A percentile compares a stretch with the other conserved stretches of the same genome.
Evolutionary conservation across 1,140 invertebrate species (phyloP).

Genomic region (Diploscapter pachys): DNA sequence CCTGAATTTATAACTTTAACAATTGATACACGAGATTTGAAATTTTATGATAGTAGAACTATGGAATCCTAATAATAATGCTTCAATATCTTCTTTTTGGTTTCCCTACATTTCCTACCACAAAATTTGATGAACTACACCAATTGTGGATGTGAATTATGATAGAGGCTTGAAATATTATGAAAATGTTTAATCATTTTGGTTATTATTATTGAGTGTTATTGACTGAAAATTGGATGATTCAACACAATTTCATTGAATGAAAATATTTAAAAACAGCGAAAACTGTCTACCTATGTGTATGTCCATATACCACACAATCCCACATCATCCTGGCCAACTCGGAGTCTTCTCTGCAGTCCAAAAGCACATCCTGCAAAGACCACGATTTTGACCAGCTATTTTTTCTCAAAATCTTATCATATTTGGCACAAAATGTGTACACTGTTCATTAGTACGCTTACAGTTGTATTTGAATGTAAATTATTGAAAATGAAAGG

Average conservation of each 20-base stretch:
- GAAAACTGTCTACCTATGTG: constrained; percentile 11
- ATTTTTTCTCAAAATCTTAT: not conserved
- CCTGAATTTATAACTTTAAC: not conserved
- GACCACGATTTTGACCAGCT: not conserved
- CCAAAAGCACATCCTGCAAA: constrained; percentile 66
- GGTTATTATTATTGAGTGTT: not conserved
- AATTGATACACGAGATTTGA: no score
- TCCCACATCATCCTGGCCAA: constrained; percentile 58
- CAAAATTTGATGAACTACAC: no score
- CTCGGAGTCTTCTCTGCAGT: constrained; percentile 50
- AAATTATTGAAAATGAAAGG: not conserved
- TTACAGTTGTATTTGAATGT: no score
- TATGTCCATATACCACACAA: constrained; percentile 44
- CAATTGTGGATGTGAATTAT: no score
- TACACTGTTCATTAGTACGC: no score
- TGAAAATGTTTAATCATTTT: no score
- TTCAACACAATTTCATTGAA: no score
- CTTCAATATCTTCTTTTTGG: not conserved
- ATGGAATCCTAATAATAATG: not conserved
- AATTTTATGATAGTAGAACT: no score
- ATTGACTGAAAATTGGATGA: no score
- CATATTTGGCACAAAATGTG: not conserved
- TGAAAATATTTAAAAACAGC: not conserved
- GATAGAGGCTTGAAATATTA: no score
- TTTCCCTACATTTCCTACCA: not conserved